Evolutionary conservation across 2,888 invertebrate species (phyloP).

Genomic region (Anticlea derivata): DNA sequence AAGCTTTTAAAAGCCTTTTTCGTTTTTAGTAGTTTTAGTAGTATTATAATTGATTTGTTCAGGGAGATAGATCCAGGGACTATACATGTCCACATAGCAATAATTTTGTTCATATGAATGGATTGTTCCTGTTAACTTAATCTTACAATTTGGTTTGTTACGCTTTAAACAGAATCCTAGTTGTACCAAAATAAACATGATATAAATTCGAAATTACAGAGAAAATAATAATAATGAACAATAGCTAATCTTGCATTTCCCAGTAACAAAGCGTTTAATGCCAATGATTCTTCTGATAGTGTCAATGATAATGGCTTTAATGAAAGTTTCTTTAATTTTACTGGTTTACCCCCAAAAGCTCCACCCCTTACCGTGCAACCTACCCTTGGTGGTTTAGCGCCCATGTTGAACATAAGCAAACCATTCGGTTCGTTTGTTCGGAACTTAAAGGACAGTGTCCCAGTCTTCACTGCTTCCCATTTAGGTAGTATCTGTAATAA

Average conservation of each 20-base stretch:
- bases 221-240: too few species aligned
- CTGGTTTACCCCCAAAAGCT: constrained; percentile 77
- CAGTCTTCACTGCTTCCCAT: constrained; percentile 95
- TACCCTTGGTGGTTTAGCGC: constrained; percentile 89
- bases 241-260: constrained; percentile 29
- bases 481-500: constrained; percentile 91
- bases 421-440: constrained; percentile 98
- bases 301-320: constrained; percentile 37
- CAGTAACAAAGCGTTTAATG: constrained; percentile 32
- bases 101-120: too few species aligned
- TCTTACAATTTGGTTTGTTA: too few species aligned
- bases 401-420: constrained; percentile 95
- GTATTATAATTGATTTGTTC: too few species aligned
- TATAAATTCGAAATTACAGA: too few species aligned
- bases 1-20: too few species aligned
- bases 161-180: too few species aligned
- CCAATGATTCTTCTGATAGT: constrained; percentile 27
- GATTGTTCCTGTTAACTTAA: too few species aligned
- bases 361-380: constrained; percentile 86
- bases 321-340: constrained; percentile 39
- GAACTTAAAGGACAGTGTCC: constrained; percentile 96
- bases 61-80: too few species aligned
- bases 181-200: too few species aligned
- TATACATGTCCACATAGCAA: too few species aligned
- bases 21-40: too few species aligned